phyloP scores from a whole-genome alignment of 2,888 invertebrate species.

The Lasiommata megera region DNA sequence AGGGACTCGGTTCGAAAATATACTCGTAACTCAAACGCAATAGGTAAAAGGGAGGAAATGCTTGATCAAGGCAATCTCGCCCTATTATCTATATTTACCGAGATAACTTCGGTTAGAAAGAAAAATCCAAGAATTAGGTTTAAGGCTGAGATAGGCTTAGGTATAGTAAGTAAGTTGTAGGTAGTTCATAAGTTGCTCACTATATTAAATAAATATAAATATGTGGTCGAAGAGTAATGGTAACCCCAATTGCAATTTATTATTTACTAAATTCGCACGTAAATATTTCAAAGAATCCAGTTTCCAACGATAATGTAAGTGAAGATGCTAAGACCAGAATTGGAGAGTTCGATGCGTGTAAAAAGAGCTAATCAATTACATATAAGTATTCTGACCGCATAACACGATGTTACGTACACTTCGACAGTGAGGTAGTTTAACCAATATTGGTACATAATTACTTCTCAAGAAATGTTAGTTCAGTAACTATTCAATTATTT shows the following conservation, averaged over 20 bases:
- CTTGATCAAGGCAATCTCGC: too few species aligned
- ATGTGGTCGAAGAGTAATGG: too few species aligned
- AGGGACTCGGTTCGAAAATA: not conserved
- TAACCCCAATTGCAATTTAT: not conserved
- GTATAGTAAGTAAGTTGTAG: too few species aligned
- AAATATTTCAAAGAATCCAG: conserved; percentile 1
- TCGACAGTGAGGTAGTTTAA: not conserved
- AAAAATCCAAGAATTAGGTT: too few species aligned
- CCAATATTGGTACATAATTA: not conserved
- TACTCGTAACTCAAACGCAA: not conserved
- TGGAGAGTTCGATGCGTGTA: not conserved
- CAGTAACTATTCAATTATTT: conserved; percentile 6
- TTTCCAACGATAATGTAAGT: not conserved
- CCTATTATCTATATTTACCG: too few species aligned
- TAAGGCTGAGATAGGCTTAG: too few species aligned
- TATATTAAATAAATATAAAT: too few species aligned
- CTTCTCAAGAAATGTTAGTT: not conserved
- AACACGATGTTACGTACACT: not conserved
- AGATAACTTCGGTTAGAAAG: too few species aligned
- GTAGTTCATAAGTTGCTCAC: too few species aligned
- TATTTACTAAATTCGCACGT: not conserved
- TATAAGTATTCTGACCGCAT: conserved; percentile 8
- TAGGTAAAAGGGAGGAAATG: too few species aligned
- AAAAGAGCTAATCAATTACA: conserved; percentile 2
- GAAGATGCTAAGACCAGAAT: conserved; percentile 3